Evolutionary conservation across 2,888 invertebrate species (phyloP).

Genomic region (Pseudanteris insignis): DNA sequence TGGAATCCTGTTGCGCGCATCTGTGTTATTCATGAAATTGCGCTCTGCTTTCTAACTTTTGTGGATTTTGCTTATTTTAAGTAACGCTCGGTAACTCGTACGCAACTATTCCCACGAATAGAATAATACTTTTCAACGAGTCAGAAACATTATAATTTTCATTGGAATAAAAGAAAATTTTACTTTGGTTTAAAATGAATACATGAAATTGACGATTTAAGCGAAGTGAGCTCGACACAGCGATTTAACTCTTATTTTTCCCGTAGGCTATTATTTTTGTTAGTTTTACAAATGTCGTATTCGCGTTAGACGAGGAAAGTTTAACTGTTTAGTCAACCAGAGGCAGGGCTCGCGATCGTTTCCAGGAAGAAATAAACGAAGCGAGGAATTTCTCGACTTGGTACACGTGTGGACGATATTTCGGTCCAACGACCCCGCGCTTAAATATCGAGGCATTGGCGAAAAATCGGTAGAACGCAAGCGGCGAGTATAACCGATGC

Average conservation of each 20-base stretch:
- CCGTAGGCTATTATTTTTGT: constrained; percentile 25
- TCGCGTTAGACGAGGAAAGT: constrained; percentile 24
- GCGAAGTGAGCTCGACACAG: not conserved
- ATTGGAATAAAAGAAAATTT: no score
- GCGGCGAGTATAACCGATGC: constrained; percentile 13
- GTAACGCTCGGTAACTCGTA: no score
- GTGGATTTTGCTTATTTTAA: no score
- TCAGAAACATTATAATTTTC: no score
- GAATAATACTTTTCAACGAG: no score
- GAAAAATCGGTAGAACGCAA: constrained; percentile 23
- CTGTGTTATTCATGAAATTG: no score
- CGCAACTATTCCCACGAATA: no score
- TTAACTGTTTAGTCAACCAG: constrained; percentile 41
- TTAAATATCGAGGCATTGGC: constrained; percentile 30
- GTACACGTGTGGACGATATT: constrained; percentile 57
- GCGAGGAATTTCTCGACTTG: constrained; percentile 53
- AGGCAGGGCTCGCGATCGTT: constrained; percentile 51
- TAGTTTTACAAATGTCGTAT: constrained; percentile 18
- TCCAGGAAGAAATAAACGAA: constrained; percentile 59
- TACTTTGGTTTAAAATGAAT: no score
- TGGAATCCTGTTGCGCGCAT: no score
- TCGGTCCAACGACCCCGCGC: constrained; percentile 58
- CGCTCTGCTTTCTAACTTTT: no score
- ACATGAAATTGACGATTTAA: no score
- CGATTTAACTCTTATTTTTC: constrained; percentile 7